phyloP scores from a whole-genome alignment of 2,113 vertebrate genomes.

The Myodes glareolus region DNA sequence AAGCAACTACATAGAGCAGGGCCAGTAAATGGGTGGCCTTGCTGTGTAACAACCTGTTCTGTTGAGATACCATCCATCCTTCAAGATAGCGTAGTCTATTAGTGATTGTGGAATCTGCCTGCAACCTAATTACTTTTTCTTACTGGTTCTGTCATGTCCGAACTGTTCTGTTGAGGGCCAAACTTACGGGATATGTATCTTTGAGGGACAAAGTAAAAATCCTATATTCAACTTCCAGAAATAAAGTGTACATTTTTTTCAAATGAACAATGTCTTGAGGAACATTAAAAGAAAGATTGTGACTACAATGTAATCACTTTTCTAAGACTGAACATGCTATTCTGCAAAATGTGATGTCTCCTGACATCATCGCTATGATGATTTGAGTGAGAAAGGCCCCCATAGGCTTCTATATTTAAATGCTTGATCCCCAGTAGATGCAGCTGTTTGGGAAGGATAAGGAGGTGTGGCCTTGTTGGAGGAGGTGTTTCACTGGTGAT shows the following conservation, averaged over 20 bases:
- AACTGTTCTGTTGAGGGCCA: not conserved
- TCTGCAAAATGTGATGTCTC: not conserved
- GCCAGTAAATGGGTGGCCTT: not conserved
- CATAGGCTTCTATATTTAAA: not conserved
- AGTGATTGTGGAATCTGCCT: too few relatives aligned
- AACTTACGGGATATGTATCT: not conserved
- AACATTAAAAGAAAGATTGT: conserved; percentile 48
- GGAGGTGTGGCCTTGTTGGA: not conserved
- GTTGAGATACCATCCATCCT: not conserved
- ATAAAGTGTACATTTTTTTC: conserved; percentile 9
- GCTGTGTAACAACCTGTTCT: not conserved
- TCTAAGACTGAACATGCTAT: conserved; percentile 18
- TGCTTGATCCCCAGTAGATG: not conserved
- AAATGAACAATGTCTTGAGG: not conserved
- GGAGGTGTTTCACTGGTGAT: not conserved
- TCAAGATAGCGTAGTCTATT: not conserved
- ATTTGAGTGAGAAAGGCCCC: not conserved
- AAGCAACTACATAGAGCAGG: not conserved
- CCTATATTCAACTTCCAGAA: not conserved
- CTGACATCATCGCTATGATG: not conserved
- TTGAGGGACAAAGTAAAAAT: not conserved
- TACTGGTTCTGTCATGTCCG: not conserved
- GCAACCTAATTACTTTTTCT: not conserved
- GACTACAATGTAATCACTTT: not conserved
- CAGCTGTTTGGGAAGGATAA: not conserved